Evolutionary conservation across 2,797 vertebrate species (phyloP), one percentile per base, ranked within the genome.

Genomic region (Hoplostethus atlanticus): DNA sequence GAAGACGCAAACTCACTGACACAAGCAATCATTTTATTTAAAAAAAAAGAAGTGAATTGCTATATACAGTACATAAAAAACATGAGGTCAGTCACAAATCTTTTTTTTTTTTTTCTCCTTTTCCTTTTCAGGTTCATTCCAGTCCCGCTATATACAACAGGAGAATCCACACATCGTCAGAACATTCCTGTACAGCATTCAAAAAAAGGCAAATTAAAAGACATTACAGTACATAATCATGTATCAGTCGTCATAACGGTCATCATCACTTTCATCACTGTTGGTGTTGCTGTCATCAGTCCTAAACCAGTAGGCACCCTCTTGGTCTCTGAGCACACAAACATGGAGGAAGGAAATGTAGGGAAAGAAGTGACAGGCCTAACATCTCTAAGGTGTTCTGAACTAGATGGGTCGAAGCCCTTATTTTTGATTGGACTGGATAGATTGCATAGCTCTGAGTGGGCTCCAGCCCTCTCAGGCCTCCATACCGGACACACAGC

Each of bases 31-130:
- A 67, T 91, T 93, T 93, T 94, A 91, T 93, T 95, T 86, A 81
- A 90, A 94, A 94, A 89, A 86, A 79, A 81, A 79, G 89, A 92
- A 90, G 91, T 89, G 91, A 91, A 89, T 79, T 70, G 48, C 44
- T 94, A 89, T 94, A 30, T 95, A 95, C 93, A 95, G 75, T 92
- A 93, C 83, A 87, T 93, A 93, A 91, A 94, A 93, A 89, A 81
- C 80, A 93, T 66, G 84, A 80, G 84, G 79, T 91, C 82, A 77
- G 76, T 83, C 86, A 84, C 87, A 66, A 85, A 87, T 80, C 77
- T 61, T 73, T 64, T 73, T 57, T 66, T 50, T 30, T 47, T 25
- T 84, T 84, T 63, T 71, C 30, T 38, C 84, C 63, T 68, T 87
- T 90, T 88, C 85, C 67, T 77, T 80, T 80, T 81, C 87, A 67